These are phyloP conservation scores for Leptopilina syphax DNA, from an alignment of 2,888 invertebrate species.

Conservation along the genomic window DNA sequence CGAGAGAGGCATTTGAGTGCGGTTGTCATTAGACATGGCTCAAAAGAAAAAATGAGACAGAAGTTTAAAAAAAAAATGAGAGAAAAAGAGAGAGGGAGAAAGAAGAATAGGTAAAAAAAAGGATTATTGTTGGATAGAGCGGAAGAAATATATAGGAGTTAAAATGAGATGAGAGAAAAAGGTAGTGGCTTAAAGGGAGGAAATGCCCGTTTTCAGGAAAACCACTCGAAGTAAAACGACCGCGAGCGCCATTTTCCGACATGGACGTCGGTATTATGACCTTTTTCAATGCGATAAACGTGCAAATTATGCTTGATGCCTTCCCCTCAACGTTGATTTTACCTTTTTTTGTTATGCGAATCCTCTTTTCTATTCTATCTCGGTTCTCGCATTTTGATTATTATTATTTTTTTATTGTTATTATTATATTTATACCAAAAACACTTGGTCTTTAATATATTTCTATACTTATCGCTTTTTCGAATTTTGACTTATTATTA, in stretches of 20 bases:
- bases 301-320: conserved; percentile 67
- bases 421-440: background rate
- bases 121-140: conserved; percentile 16
- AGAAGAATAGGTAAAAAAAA: conserved; percentile 40
- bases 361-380: no score
- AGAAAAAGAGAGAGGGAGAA: conserved; percentile 30
- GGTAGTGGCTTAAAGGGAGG: conserved; percentile 42
- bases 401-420: no score
- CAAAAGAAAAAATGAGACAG: conserved; percentile 33
- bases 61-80: conserved; percentile 14
- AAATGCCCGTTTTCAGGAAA: conserved; percentile 49
- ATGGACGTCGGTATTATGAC: conserved; percentile 48
- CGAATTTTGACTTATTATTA: no score
- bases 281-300: conserved; percentile 66
- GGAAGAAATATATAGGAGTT: conserved; percentile 20
- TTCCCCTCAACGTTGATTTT: background rate
- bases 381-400: no score
- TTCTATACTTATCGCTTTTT: no score
- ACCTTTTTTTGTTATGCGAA: background rate
- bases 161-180: conserved; percentile 32
- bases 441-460: no score
- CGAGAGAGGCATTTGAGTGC: conserved; percentile 45
- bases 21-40: conserved; percentile 31
- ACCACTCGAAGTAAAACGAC: conserved; percentile 55
- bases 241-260: conserved; percentile 50